phyloP scores from a whole-genome alignment of 2,797 vertebrate species.

The Poliocrania exsul region DNA sequence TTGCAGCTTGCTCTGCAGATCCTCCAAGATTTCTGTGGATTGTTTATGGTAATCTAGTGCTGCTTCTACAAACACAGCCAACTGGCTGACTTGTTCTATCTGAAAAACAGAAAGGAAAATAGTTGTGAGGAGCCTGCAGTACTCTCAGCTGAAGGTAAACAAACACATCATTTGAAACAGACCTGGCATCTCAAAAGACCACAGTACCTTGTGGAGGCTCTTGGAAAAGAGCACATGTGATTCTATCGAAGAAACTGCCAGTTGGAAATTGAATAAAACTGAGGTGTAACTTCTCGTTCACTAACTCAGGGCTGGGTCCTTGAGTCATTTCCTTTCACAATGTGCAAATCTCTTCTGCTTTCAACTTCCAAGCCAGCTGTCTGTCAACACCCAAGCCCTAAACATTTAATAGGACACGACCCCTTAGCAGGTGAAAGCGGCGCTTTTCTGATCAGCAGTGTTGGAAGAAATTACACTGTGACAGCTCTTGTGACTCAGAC shows the following conservation, averaged over 20 bases:
- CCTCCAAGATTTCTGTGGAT: constrained; percentile 86
- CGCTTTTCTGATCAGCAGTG: constrained; percentile 10
- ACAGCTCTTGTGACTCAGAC: neutral
- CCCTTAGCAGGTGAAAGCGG: constrained; percentile 16
- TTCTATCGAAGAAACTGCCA: neutral
- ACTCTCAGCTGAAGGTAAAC: neutral
- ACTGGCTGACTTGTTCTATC: constrained; percentile 93
- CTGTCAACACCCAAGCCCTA: constrained; percentile 33
- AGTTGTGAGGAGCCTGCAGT: neutral
- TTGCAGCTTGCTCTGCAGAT: constrained; percentile 86
- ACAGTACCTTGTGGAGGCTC: neutral
- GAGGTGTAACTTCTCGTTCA: constrained; percentile 43
- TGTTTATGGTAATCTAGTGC: constrained; percentile 88
- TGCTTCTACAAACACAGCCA: constrained; percentile 87
- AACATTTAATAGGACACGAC: neutral
- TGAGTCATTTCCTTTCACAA: constrained; percentile 51
- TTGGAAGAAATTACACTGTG: neutral
- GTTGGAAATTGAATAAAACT: constrained; percentile 38
- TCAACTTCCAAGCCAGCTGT: constrained; percentile 40
- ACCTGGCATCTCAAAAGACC: constrained; percentile 1
- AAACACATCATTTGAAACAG: constrained; percentile 25
- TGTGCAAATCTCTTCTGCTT: constrained; percentile 50
- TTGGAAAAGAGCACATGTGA: constrained; percentile 4
- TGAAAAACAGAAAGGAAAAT: constrained; percentile 60
- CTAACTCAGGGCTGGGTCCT: constrained; percentile 25